Base-by-base conservation (phyloP, 2,113 vertebrate genomes). In the Perognathus longimembris region DNA sequence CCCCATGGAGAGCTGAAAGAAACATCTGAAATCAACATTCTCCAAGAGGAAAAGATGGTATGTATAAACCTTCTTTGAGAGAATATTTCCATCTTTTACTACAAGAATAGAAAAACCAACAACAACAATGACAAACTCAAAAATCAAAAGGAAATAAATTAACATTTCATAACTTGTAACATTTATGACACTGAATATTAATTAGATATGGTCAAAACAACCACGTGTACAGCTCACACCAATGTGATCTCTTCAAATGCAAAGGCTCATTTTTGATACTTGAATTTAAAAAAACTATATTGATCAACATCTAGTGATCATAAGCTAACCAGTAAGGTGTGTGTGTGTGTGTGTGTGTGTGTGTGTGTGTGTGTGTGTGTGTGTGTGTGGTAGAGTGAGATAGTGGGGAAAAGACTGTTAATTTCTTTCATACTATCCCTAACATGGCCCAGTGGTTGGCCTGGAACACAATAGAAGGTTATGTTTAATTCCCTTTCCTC, bases 21-120 rank as follows among this genome's bases (percentile, higher is more conserved):
- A 76, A 40, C 22, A 42, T 30, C 14, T 50, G 28, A 77, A 93
- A 91, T 7, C 22, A 77, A 6, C 15, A 80, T 88, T 76, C 26
- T 70, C 11, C 15, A 69, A 74, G 40, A 36, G 80, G 80, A 85
- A 87, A 92, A 38, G 77, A 69, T 14, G 70, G 40, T 11, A 78
- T 5, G 20, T 22, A 83, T 32, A 75, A 78, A 36, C 2, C 17
- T 77, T 74, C 34, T 17, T 36, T 69, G 34, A 64, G 64, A 70
- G 40, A 84, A 8, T 38, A 84, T 80, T 96, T 89, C 32, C 36
- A 50, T 67, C 17, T 70, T 93, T 92, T 88, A 74, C 34, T 64
- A 93, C 90, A 74, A 70, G 66, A 79, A 85, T 50, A 7, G 3
- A 81, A 85, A 88, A 70, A 34, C 54, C 78, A 92, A 54, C 17